These are phyloP conservation scores for Anolis carolinensis DNA, from an alignment of 2,113 vertebrate genomes.

Conservation along the genomic window DNA sequence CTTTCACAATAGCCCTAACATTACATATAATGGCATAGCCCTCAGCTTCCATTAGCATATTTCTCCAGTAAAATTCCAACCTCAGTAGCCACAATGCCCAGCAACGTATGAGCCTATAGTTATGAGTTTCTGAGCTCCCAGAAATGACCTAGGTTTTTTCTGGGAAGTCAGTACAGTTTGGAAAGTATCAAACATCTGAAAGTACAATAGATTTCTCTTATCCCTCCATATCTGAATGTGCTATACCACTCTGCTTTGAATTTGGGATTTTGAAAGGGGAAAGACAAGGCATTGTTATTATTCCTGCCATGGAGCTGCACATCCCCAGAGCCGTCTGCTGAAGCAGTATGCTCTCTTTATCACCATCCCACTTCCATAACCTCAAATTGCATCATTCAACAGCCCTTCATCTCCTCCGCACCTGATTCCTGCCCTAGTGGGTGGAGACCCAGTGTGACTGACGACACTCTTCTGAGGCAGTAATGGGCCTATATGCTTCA, in stretches of 20 bases:
- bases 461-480: not conserved
- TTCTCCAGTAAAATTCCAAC: too few relatives aligned
- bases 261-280: not conserved
- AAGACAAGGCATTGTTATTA: conserved; percentile 7
- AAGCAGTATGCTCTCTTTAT: conserved; percentile 14
- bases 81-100: too few relatives aligned
- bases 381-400: not conserved
- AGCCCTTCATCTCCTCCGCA: accelerated
- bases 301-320: conserved; percentile 27
- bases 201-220: too few relatives aligned
- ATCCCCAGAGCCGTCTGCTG: conserved; percentile 16
- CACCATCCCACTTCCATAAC: not conserved
- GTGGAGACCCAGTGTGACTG: not conserved
- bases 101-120: not conserved
- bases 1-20: too few relatives aligned
- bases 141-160: not conserved
- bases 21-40: too few relatives aligned
- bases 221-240: not conserved
- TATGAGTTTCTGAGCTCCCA: not conserved
- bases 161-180: not conserved
- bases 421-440: not conserved
- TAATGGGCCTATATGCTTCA: conserved; percentile 23
- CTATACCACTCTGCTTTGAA: not conserved
- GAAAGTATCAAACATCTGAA: not conserved
- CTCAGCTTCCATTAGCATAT: too few relatives aligned